Percentiles rank a stretch among this genome's conserved stretches.
Evolutionary conservation across 1,140 invertebrate species (phyloP).

Genomic region (Polypedilum vanderplanki): DNA sequence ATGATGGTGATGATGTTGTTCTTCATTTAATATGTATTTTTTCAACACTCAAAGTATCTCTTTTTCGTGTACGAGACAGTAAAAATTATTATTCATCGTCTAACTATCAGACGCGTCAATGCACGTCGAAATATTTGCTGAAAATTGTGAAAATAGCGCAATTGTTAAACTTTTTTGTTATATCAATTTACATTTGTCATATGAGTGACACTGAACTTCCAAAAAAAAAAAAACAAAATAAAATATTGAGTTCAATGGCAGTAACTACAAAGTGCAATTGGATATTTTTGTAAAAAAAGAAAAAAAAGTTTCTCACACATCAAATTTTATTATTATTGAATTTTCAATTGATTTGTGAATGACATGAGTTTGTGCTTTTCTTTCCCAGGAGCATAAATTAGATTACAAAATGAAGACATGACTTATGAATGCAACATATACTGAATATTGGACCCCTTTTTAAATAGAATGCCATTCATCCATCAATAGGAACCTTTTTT

Average conservation of each 20-base stretch:
- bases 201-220: constrained; percentile 7
- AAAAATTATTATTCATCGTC: neutral
- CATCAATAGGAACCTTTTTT: neutral
- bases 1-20: constrained; percentile 3
- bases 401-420: constrained; percentile 18
- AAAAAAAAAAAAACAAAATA: neutral
- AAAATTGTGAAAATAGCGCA: neutral
- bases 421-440: constrained; percentile 16
- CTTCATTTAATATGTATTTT: neutral
- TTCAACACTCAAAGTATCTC: too few species aligned
- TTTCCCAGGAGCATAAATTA: constrained; percentile 28
- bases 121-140: neutral
- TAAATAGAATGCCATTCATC: neutral
- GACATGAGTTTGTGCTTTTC: neutral
- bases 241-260: neutral
- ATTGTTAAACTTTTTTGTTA: neutral
- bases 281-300: neutral
- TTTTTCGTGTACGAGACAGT: too few species aligned
- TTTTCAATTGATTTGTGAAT: constrained; percentile 22
- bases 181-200: constrained; percentile 4
- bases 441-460: constrained; percentile 6
- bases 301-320: neutral
- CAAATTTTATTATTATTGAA: neutral
- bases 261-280: neutral
- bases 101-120: constrained; percentile 1